Conservation (phyloP, 2,797 vertebrate genomes). For the Columba guinea region DNA sequence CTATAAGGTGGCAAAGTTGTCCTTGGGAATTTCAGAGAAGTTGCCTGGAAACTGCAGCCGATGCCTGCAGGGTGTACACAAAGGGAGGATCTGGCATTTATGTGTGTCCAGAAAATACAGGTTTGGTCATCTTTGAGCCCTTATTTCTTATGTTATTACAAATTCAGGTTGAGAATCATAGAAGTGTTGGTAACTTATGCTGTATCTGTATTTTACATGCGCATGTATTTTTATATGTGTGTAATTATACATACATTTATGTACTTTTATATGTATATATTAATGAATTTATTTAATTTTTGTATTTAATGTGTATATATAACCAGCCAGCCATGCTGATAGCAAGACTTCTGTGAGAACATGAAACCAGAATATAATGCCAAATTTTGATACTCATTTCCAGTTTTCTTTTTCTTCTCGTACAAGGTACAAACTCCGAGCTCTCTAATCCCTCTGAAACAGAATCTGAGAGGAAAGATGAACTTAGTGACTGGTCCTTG, state of each 20-base stretch:
- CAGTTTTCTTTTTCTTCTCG: slow-evolving; percentile 11
- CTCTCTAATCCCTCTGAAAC: slow-evolving; percentile 97
- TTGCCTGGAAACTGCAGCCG: slow-evolving; percentile 56
- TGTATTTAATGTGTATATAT: not conserved
- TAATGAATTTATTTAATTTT: not conserved
- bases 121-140: not conserved
- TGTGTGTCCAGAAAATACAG: not conserved
- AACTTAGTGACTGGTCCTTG: slow-evolving; percentile 96
- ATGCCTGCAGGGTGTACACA: slow-evolving; percentile 46
- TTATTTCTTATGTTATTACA: not conserved
- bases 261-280: not conserved
- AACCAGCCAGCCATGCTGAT: not conserved
- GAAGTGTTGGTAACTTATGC: not conserved
- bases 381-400: not conserved
- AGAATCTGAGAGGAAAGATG: slow-evolving; percentile 94
- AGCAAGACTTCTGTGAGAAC: not conserved
- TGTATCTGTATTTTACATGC: not conserved
- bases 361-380: not conserved
- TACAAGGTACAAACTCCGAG: slow-evolving; percentile 93
- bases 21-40: slow-evolving; percentile 65
- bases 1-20: slow-evolving; percentile 43
- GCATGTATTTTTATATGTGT: not conserved
- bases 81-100: not conserved
- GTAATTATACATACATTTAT: not conserved
- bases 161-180: not conserved